phyloP scores from a whole-genome alignment of 2,888 invertebrate species.

The Meganola albula region DNA sequence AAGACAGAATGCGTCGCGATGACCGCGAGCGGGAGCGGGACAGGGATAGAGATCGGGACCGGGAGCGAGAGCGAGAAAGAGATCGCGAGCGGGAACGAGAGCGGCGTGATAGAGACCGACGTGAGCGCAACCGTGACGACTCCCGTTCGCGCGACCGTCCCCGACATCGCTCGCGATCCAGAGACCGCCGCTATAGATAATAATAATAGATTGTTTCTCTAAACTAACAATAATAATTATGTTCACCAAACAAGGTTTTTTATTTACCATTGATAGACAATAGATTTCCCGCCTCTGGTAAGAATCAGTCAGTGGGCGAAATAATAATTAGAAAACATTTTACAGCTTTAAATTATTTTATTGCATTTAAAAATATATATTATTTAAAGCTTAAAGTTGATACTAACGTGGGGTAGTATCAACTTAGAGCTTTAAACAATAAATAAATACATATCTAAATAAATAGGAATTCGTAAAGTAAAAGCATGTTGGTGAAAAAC shows the following conservation, averaged over 20 bases:
- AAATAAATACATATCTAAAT: slow-evolving; percentile 42
- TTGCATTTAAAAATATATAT: no score
- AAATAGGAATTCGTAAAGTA: no score
- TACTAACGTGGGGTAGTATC: no score
- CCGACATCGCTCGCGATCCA: slow-evolving; percentile 53
- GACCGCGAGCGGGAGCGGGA: slow-evolving; percentile 51
- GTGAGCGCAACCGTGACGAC: slow-evolving; percentile 45
- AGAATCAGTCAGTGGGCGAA: no score
- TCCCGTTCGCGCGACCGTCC: slow-evolving; percentile 47
- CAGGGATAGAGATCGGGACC: slow-evolving; percentile 37
- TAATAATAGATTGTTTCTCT: slow-evolving; percentile 33
- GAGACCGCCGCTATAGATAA: slow-evolving; percentile 67
- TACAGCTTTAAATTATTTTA: no score
- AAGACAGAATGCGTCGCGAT: slow-evolving; percentile 63
- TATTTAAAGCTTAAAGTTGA: no score
- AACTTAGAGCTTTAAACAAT: no score
- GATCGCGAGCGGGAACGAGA: slow-evolving; percentile 30
- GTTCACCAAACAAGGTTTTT: slow-evolving; percentile 33
- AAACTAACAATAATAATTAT: slow-evolving; percentile 47
- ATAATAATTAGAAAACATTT: no score
- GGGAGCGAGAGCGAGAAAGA: slow-evolving; percentile 31
- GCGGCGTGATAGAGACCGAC: slow-evolving; percentile 35
- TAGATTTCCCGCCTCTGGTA: no score
- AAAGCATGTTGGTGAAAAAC: slow-evolving; percentile 31
- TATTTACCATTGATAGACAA: no score